Evolutionary conservation across 2,797 vertebrate genomes (phyloP), one percentile per base, ranked within the genome.

Genomic region (Octomys mimax): DNA sequence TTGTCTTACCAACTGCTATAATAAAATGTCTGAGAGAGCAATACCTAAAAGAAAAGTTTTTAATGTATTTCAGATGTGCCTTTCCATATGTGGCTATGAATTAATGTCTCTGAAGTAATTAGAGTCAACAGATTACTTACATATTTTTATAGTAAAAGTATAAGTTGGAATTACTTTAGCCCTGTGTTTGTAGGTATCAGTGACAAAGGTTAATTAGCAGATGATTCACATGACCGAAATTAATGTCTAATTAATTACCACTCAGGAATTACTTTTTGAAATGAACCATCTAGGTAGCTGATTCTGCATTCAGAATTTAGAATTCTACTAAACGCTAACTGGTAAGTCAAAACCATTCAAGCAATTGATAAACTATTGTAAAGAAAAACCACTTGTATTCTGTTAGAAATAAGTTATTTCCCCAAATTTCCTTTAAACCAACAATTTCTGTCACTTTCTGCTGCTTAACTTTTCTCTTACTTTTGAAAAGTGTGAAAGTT

Each of bases 21-120:
- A 91, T 95, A 97, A 98, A 97, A 96, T 91, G 31, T 89, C 4
- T 85, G 46, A 89, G 90, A 94, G 66, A 94, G 0, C 92, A 96
- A 0, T 80, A 90, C 26, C 64, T 98, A 78, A 89, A 79, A 95
- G 86, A 33, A 97, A 96, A 96, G 36, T 3, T 78, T 95, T 87
- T 91, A 94, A 91, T 89, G 36, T 5, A 81, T 88, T 97, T 97
- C 7, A 88, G 31, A 42, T 92, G 2, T 14, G 2, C 3, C 66
- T 0, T 92, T 94, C 90, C 90, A 97, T 96, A 64, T 92, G 6
- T 77, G 66, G 42, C 77, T 66, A 87, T 96, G 95, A 97, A 19
- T 91, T 95, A 94, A 86, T 54, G 96, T 19, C 75, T 78, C 61
- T 96, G 33, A 96, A 97, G 28, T 96, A 97, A 97, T 95, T 86